Evolutionary conservation across 2,888 invertebrate species (phyloP).

Genomic region (Abrostola triplasia): DNA sequence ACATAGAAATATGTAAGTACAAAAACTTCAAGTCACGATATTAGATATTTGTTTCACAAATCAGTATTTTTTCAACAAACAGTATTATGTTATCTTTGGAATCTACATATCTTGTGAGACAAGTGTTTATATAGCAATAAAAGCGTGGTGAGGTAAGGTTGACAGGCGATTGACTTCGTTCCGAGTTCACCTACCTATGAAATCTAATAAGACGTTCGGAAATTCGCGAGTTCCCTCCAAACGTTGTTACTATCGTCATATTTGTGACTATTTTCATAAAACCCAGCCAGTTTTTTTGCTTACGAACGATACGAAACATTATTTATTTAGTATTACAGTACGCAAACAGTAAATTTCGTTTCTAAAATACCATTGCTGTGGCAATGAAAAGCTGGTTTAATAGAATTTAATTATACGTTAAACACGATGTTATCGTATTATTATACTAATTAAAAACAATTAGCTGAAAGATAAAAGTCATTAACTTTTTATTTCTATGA

Average conservation of each 20-base stretch:
- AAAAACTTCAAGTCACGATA: no score
- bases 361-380: no score
- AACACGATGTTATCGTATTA: neutral
- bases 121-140: neutral
- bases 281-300: conserved; percentile 32
- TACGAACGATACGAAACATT: neutral
- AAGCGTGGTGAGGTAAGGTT: conserved; percentile 8
- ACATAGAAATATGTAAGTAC: no score
- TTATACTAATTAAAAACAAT: conserved; percentile 12
- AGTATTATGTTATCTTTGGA: neutral
- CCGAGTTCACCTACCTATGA: conserved; percentile 48
- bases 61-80: neutral
- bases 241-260: conserved; percentile 43
- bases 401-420: no score
- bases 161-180: conserved; percentile 34
- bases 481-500: conserved; percentile 13
- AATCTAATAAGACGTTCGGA: conserved; percentile 70
- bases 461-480: conserved; percentile 7
- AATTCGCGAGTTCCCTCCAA: conserved; percentile 66
- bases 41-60: no score
- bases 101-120: neutral
- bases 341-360: no score
- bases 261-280: conserved; percentile 43
- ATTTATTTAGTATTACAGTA: neutral
- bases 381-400: no score